Conservation (phyloP, 2,113 vertebrate species). For the Epinephelus lanceolatus region DNA sequence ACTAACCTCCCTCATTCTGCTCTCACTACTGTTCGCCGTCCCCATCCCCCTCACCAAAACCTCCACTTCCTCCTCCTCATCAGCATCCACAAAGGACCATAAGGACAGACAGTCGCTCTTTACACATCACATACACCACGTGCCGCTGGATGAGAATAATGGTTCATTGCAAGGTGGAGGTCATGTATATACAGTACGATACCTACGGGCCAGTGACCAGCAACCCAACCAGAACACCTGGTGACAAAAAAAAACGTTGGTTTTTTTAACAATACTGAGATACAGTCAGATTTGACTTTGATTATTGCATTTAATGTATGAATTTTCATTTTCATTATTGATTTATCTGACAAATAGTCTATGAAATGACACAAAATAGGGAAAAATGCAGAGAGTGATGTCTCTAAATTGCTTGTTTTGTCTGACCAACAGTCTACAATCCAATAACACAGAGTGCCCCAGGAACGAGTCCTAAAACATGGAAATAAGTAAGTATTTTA, state of each 20-base stretch:
- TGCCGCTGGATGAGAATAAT: constrained; percentile 23
- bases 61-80: constrained; percentile 36
- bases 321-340: not conserved
- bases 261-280: not conserved
- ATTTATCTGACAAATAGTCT: no score
- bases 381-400: not conserved
- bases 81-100: constrained; percentile 32
- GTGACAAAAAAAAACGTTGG: not conserved
- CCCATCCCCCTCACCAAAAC: constrained; percentile 52
- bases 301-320: not conserved
- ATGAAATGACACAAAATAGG: not conserved
- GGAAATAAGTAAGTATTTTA: no score
- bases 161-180: constrained; percentile 41
- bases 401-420: not conserved
- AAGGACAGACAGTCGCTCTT: constrained; percentile 11
- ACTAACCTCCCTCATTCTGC: constrained; percentile 32
- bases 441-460: no score
- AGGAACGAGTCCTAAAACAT: no score
- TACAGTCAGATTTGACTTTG: not conserved
- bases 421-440: not conserved
- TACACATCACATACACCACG: constrained; percentile 23
- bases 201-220: not conserved
- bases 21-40: constrained; percentile 7
- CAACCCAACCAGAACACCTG: not conserved
- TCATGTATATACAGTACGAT: not conserved